Percentiles rank a stretch among this genome's conserved stretches.
These are phyloP conservation scores for Melipona bicolor DNA, from an alignment of 2,888 invertebrate genomes.

Conservation along the genomic window DNA sequence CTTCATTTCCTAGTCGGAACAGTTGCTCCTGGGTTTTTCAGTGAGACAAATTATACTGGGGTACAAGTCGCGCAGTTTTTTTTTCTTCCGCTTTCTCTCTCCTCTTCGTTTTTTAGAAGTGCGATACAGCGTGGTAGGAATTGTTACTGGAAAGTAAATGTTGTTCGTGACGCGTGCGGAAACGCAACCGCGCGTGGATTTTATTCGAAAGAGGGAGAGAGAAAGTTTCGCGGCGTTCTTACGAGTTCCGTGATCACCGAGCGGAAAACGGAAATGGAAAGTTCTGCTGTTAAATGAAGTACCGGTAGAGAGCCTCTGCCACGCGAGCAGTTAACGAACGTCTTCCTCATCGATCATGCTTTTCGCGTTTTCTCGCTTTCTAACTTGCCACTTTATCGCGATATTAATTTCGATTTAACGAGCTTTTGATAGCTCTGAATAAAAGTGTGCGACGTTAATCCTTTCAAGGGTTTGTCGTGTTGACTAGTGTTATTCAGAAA, in stretches of 20 bases:
- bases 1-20: too few species aligned
- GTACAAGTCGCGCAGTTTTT: too few species aligned
- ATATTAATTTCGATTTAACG: neutral
- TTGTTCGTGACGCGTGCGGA: neutral
- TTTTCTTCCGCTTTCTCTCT: neutral
- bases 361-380: neutral
- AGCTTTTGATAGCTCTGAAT: neutral
- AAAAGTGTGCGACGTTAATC: too few species aligned
- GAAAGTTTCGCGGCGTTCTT: constrained; percentile 31
- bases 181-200: constrained; percentile 16
- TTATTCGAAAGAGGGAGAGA: neutral
- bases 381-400: neutral
- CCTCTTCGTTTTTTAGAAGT: neutral
- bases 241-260: constrained; percentile 14
- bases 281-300: constrained; percentile 38
- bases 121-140: neutral
- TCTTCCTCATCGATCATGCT: constrained; percentile 27
- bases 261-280: constrained; percentile 35
- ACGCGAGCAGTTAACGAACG: constrained; percentile 32
- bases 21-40: too few species aligned
- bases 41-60: too few species aligned
- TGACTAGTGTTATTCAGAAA: neutral
- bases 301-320: neutral
- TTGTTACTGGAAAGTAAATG: constrained; percentile 10
- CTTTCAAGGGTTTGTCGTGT: neutral